A percentile compares a stretch with the other conserved stretches of the same genome.
Conservation (phyloP, 2,113 vertebrate species). For the Ahaetulla prasina region DNA sequence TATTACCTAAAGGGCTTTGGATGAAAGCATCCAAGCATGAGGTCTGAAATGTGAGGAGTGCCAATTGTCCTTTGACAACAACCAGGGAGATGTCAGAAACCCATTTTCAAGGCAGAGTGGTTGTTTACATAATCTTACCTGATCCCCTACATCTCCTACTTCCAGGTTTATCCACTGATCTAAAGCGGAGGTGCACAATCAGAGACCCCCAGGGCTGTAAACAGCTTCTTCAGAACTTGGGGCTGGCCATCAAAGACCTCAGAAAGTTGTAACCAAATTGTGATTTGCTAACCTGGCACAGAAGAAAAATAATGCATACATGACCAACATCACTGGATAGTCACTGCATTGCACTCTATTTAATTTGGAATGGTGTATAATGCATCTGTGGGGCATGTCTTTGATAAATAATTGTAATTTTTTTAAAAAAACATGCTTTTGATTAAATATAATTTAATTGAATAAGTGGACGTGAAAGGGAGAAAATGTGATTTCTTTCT, state of each 20-base stretch:
- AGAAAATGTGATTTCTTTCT: background rate
- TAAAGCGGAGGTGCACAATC: conserved; percentile 39
- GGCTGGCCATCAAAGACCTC: background rate
- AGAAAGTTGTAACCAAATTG: background rate
- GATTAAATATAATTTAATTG: background rate
- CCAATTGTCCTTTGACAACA: conserved; percentile 68
- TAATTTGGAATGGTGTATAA: background rate
- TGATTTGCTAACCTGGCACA: background rate
- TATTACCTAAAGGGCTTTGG: conserved; percentile 74
- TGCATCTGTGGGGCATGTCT: background rate
- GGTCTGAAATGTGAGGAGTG: conserved; percentile 66
- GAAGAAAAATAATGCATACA: background rate
- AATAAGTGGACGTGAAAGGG: background rate
- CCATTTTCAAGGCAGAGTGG: conserved; percentile 59
- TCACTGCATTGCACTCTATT: background rate
- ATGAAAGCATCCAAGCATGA: conserved; percentile 73
- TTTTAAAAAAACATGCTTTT: background rate
- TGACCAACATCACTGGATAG: background rate
- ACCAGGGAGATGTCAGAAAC: conserved; percentile 53
- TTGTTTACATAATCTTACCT: conserved; percentile 69
- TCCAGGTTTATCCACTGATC: conserved; percentile 22
- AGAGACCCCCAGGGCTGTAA: background rate
- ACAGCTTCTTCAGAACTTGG: background rate
- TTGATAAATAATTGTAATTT: background rate
- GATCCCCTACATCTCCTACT: background rate